Evolutionary conservation across 1,140 invertebrate genomes (phyloP), one percentile per base, ranked within the genome.

Genomic region (Drosophila sturtevanti): DNA sequence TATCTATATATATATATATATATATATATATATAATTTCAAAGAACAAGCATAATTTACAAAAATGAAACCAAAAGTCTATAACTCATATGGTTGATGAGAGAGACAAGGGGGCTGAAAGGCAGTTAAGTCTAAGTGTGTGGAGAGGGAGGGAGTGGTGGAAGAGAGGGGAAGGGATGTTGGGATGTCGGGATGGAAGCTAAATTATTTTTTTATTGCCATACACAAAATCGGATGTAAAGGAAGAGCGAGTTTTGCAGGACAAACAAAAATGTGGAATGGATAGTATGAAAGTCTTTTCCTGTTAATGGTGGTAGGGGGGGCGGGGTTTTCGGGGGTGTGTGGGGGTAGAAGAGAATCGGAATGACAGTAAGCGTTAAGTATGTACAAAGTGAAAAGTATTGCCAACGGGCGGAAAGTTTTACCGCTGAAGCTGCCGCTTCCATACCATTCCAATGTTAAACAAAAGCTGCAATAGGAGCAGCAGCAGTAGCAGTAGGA

Each of bases 141-240:
- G 37, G 37, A n/a, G 12, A 38, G 62, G 38, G 38, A 41, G 38
- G n/a, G 38, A 5, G 63, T 37, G 41, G 9, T 12, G 14, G 38
- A 12, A 31, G 10, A n/a, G n/a, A n/a, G n/a, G n/a, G n/a, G n/a
- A n/a, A n/a, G n/a, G n/a, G n/a, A n/a, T n/a, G n/a, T n/a, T n/a
- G n/a, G n/a, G n/a, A n/a, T n/a, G n/a, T n/a, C n/a, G n/a, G 34
- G 62, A 27, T 51, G 48, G 54, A 51, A 66, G 81, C 68, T 86
- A 85, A 85, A 85, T 85, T 86, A 85, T 86, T 86, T 86, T 85
- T 86, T 86, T 86, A 87, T 86, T 86, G 82, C 81, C 78, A 66
- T 54, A 56, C 70, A 64, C 21, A 16, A 11, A 48, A 48, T 48
- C 16, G 22, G 34, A 11, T 11, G 21, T 3, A 10, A 9, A 9